Evolutionary conservation across 2,888 invertebrate genomes (phyloP), one percentile per base, ranked within the genome.

Genomic region (Lasioglossum malachurum): DNA sequence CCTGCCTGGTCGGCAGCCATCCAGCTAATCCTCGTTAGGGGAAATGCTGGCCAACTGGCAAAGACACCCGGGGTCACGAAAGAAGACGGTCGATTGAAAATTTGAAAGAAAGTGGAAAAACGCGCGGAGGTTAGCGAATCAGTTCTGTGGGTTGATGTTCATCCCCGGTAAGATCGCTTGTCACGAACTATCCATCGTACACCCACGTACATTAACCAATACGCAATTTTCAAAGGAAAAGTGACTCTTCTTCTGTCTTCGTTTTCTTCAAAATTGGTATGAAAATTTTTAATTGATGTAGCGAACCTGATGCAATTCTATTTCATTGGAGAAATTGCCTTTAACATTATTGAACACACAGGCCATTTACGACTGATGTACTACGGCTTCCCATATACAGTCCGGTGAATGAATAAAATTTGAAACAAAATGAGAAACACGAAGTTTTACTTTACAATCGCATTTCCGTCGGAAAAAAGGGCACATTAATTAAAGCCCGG

Each of bases 11-110:
- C 69, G 23, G 69, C 69, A 75, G 77, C 81, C 74, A 76, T 73
- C 79, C 78, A 46, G 86, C 74, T 90, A 89, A 91, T 92, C 87
- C 91, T 86, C 83, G 84, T 81, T 87, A 85, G 87, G 72, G 69
- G 35, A 38, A 14, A 57, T 41, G 64, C 31, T 23, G 23, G 27
- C n/a, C 41, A 27, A 27, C 27, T 44, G 27, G 31, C 73, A 38
- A 73, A 57, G 79, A 71, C 71, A 27, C 4, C 23, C 53, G 23
- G 35, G 7, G 14, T 67, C 35, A 69, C 38, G 69, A 35, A 69
- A 23, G 4, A 38, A 23, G 38, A 14, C 10, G 19, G 35, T 60
- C 38, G 71, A 77, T 67, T 49, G 76, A 77, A 80, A 86, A 83
- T 79, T 86, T 80, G 74, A 87, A 78, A 74, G 53, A n/a, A 67